Evolutionary conservation across 2,797 vertebrate genomes (phyloP).

Genomic region (Sebastolobus altivelis): DNA sequence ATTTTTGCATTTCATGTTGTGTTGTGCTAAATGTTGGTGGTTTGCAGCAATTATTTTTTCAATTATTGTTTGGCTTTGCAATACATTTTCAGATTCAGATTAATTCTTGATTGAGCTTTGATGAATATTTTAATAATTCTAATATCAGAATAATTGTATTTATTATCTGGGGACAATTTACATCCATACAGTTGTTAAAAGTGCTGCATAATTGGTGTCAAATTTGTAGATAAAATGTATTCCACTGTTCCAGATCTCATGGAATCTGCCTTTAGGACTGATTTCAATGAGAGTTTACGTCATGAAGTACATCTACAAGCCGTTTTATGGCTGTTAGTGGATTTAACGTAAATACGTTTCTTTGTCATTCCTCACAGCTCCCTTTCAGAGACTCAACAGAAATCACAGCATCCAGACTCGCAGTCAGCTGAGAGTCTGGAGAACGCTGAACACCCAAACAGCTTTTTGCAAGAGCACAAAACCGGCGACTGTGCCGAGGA

Average conservation of each 20-base stretch:
- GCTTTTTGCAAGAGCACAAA: slow-evolving; percentile 85
- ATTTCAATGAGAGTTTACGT: neutral
- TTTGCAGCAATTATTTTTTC: no score
- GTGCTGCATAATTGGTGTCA: neutral
- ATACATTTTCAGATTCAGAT: no score
- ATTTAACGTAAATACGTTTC: neutral
- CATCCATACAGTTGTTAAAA: neutral
- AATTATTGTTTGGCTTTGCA: no score
- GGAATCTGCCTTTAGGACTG: neutral
- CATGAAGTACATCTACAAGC: neutral
- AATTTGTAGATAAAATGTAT: neutral
- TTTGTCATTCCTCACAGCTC: slow-evolving; percentile 77
- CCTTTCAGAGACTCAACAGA: slow-evolving; percentile 79
- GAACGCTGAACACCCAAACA: slow-evolving; percentile 76
- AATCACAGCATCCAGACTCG: slow-evolving; percentile 31
- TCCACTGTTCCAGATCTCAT: neutral
- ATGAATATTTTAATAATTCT: no score
- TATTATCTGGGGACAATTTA: no score
- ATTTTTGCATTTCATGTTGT: rapidly evolving
- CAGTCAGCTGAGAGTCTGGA: slow-evolving; percentile 16
- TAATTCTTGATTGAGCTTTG: no score
- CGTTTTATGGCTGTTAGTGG: neutral
- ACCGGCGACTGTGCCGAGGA: slow-evolving; percentile 89
- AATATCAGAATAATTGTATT: no score
- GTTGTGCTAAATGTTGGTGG: no score